These are phyloP conservation scores for Enoplosus armatus DNA, from an alignment of 2,797 vertebrate species.

Conservation along the genomic window DNA sequence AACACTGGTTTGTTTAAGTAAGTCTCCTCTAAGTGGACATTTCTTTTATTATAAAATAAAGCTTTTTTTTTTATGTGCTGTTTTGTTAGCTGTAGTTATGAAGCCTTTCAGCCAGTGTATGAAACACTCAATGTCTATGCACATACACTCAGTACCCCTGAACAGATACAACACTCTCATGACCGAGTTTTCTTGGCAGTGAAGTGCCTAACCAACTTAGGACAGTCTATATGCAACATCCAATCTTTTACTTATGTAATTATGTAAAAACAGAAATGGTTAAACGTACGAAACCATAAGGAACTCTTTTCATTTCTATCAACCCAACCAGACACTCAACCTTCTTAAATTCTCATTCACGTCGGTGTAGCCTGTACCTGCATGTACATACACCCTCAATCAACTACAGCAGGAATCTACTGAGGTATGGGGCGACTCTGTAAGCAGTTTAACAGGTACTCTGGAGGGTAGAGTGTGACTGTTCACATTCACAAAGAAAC, in stretches of 20 bases:
- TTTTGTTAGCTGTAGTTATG: not conserved
- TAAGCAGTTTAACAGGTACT: too few relatives aligned
- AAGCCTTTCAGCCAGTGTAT: not conserved
- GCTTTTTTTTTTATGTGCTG: not conserved
- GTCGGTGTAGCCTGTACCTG: not conserved
- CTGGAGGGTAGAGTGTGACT: not conserved
- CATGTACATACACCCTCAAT: rapidly evolving
- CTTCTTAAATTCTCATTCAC: not conserved
- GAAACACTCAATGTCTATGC: not conserved
- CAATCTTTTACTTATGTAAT: not conserved
- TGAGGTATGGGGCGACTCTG: not conserved
- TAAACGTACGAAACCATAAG: not conserved
- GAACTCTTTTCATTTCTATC: not conserved
- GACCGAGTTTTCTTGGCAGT: not conserved
- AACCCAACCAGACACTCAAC: not conserved
- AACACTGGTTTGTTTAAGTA: not conserved
- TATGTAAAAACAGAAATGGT: not conserved
- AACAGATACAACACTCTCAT: not conserved
- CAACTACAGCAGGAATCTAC: not conserved
- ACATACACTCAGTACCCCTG: not conserved
- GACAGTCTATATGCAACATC: not conserved
- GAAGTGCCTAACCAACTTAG: not conserved
- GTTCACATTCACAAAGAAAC: not conserved
- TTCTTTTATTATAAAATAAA: not conserved
- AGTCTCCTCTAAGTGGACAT: not conserved